Evolutionary conservation across 1,140 invertebrate species (phyloP), one percentile per base, ranked within the genome.

Genomic region (Penaeus japonicus): DNA sequence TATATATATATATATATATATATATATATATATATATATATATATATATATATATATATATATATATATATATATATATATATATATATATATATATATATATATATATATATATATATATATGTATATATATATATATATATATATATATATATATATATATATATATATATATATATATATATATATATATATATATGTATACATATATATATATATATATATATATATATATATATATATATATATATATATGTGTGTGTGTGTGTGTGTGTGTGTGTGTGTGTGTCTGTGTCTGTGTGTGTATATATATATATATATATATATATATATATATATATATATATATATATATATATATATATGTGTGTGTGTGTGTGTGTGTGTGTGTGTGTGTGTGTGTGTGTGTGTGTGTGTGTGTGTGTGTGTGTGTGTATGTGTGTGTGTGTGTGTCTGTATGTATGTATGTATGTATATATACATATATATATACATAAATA

Each of bases 331-430:
- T 81, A 39, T 53, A 39, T 55, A 39, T 1, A 39, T 12, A 39
- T 81, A 32, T 47, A 32, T 47, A 32, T 80, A 32, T 80, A 32
- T 80, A 32, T 80, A 32, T 80, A 32, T 80, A 32, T 80, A 32
- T 80, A 32, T 80, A 32, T 80, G 39, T 80, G 39, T 80, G 39
- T 80, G 39, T 80, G 39, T 80, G 39, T 80, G 39, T 80, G 39
- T 80, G 12, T 80, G 77, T 80, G 77, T 4, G 77, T 80, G 77
- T 80, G 77, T 80, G 77, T 80, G 77, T 80, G 77, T 80, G 77
- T 80, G 35, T 80, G 77, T 80, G 77, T 80, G 77, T 80, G 35
- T 47, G 70, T 2, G 77, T 47, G 27, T 80, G 2, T 80, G 77
- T 80, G 77, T 30, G 35, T 35, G 35, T 35, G 35, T 35, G 35